These are phyloP conservation scores for Dasyornis broadbenti DNA, from an alignment of 2,113 vertebrate genomes.

Conservation along the genomic window DNA sequence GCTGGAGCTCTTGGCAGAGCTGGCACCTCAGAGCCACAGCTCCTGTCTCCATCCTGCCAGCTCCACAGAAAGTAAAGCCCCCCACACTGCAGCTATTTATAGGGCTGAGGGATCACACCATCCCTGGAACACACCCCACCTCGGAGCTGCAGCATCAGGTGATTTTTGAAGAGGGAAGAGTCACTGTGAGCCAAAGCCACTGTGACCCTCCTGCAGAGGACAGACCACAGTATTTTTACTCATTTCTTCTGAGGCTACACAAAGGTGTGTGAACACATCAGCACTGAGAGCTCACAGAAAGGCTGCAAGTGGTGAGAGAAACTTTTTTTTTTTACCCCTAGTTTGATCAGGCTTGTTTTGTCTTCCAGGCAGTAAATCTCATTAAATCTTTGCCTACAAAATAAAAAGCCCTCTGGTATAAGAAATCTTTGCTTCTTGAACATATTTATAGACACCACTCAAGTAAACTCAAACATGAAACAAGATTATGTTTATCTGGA, in stretches of 20 bases:
- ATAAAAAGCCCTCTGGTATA: not conserved
- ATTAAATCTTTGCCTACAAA: not conserved
- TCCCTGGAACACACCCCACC: not conserved
- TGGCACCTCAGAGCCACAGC: not conserved
- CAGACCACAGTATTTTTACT: not conserved
- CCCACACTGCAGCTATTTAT: not conserved
- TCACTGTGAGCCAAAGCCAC: not conserved
- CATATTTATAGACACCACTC: constrained; percentile 26
- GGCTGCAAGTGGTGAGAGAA: not conserved
- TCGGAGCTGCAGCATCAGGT: fast-evolving
- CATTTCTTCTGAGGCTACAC: not conserved
- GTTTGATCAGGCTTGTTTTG: not conserved
- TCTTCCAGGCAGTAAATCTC: not conserved
- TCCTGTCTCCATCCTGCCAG: not conserved
- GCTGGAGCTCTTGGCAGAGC: not conserved
- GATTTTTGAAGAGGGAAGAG: not conserved
- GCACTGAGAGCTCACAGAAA: not conserved
- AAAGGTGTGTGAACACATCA: not conserved
- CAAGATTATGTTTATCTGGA: constrained; percentile 28
- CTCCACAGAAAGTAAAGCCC: not conserved
- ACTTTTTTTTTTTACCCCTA: not conserved
- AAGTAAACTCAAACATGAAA: constrained; percentile 18
- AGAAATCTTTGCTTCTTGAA: not conserved
- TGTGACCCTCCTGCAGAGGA: not conserved
- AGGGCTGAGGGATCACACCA: not conserved